Evolutionary conservation across 2,888 invertebrate species (phyloP).

Genomic region (Disparrhopalites patrizii): DNA sequence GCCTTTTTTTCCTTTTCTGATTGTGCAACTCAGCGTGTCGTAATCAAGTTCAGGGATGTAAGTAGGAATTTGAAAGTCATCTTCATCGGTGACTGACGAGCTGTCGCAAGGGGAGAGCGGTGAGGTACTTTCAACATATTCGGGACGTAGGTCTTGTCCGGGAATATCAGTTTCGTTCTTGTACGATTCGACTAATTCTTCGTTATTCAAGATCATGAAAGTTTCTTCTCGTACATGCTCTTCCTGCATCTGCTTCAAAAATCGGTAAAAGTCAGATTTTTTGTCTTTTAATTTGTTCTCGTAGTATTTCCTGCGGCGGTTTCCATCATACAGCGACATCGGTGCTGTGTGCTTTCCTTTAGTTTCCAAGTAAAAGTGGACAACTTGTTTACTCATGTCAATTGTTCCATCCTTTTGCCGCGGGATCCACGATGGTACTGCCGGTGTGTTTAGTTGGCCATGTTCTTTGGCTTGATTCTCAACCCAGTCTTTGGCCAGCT

Average conservation of each 20-base stretch:
- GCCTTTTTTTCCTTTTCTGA: background rate
- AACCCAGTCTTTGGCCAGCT: conserved; percentile 2
- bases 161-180: background rate
- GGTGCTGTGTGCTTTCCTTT: background rate
- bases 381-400: background rate
- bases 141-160: background rate
- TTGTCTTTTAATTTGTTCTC: background rate
- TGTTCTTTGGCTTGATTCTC: background rate
- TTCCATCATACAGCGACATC: background rate
- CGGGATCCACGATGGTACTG: conserved; percentile 1
- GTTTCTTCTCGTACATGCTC: background rate
- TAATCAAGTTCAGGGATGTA: conserved; percentile 14
- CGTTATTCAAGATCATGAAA: conserved; percentile 6
- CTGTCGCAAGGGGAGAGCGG: background rate
- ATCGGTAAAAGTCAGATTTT: background rate
- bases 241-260: background rate
- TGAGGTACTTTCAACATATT: background rate
- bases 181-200: background rate
- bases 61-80: background rate
- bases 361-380: background rate
- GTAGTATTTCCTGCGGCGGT: background rate
- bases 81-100: background rate
- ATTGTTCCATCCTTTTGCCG: conserved; percentile 1
- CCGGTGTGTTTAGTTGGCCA: background rate
- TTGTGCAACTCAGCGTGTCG: background rate